These are phyloP conservation scores for Athalia circularis DNA, from an alignment of 2,888 invertebrate species.

Conservation along the genomic window DNA sequence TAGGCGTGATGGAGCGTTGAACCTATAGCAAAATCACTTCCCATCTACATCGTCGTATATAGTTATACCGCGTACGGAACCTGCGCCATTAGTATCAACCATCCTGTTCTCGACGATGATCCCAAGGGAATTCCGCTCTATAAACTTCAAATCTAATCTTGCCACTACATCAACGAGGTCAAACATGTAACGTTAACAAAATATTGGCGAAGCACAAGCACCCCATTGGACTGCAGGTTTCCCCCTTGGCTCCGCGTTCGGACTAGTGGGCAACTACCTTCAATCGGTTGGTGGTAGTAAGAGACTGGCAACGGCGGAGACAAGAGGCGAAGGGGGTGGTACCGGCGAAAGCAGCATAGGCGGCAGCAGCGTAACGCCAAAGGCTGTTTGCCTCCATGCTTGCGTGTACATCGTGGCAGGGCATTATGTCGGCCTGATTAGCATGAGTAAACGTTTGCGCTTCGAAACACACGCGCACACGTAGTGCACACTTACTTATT, in stretches of 20 bases:
- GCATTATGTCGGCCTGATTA: conserved; percentile 73
- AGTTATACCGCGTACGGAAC: not conserved
- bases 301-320: conserved; percentile 48
- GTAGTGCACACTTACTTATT: too few species aligned
- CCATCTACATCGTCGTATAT: not conserved
- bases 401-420: conserved; percentile 62
- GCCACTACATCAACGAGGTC: conserved; percentile 66
- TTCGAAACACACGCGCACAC: conserved; percentile 52
- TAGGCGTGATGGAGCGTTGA: not conserved
- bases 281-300: conserved; percentile 42
- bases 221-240: conserved; percentile 12
- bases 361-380: conserved; percentile 58
- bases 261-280: not conserved
- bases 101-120: not conserved
- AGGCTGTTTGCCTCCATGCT: conserved; percentile 67
- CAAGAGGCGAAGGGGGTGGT: conserved; percentile 30
- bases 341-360: conserved; percentile 43
- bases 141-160: conserved; percentile 73
- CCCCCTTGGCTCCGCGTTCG: too few species aligned
- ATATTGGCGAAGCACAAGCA: conserved; percentile 63
- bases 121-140: conserved; percentile 67
- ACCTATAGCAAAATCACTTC: not conserved
- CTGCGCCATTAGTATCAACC: conserved; percentile 18
- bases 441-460: conserved; percentile 73
- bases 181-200: conserved; percentile 68